Percentiles rank a stretch among this genome's conserved stretches.
These are phyloP conservation scores for Archips crataeganus DNA, from an alignment of 2,888 invertebrate species.

Conservation along the genomic window DNA sequence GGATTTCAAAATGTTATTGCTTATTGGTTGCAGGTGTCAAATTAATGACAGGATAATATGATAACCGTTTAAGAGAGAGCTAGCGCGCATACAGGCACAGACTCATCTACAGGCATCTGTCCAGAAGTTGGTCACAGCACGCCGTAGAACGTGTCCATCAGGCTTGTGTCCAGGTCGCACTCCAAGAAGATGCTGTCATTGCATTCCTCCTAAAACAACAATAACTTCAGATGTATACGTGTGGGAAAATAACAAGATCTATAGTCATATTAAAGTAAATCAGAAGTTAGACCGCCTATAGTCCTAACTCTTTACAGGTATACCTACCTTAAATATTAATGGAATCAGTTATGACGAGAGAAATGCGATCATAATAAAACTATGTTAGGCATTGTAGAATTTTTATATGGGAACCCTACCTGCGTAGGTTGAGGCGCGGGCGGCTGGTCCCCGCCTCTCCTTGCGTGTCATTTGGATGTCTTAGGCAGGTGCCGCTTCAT, in stretches of 20 bases:
- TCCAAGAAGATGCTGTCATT: slow-evolving; percentile 80
- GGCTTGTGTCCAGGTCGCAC: slow-evolving; percentile 77
- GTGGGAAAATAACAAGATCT: no score
- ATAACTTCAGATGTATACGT: neutral
- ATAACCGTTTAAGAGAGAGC: slow-evolving; percentile 6
- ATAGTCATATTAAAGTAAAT: no score
- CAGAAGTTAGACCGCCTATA: no score
- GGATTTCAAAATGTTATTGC: slow-evolving; percentile 3
- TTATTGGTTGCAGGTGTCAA: neutral
- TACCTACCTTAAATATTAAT: no score
- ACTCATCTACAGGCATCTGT: neutral
- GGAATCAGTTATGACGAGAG: no score
- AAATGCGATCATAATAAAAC: no score
- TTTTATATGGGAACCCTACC: slow-evolving; percentile 51
- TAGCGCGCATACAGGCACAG: neutral
- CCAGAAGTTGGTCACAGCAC: slow-evolving; percentile 68
- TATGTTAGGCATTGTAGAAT: no score
- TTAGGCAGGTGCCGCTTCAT: slow-evolving; percentile 99
- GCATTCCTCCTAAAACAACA: slow-evolving; percentile 75
- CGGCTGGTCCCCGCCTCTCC: slow-evolving; percentile 78
- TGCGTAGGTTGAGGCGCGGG: slow-evolving; percentile 71
- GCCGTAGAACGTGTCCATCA: slow-evolving; percentile 81
- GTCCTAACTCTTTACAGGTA: no score
- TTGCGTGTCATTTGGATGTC: slow-evolving; percentile 88
- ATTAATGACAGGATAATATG: slow-evolving; percentile 1